phyloP scores from a whole-genome alignment of 2,797 vertebrate genomes.

The Thripadectes ignobilis region DNA sequence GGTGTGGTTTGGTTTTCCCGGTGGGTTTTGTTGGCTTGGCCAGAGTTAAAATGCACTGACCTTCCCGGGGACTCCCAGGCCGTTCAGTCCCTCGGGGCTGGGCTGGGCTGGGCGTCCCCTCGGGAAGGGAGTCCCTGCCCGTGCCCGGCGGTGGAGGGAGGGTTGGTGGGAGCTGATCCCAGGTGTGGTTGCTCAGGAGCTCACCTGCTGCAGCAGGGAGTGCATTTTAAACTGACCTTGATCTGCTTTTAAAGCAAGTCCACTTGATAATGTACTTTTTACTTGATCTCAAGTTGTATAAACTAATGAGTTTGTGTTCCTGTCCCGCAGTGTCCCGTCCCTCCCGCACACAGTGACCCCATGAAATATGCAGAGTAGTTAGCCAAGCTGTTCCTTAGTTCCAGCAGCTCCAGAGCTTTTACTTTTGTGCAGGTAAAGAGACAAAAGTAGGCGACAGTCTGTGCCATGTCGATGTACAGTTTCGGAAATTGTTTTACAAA shows the following conservation, averaged over 20 bases:
- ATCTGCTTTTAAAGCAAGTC: slow-evolving; percentile 76
- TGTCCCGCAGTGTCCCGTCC: slow-evolving; percentile 71
- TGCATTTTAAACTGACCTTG: slow-evolving; percentile 78
- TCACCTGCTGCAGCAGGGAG: neutral
- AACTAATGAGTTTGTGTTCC: slow-evolving; percentile 74
- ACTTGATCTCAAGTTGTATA: slow-evolving; percentile 79
- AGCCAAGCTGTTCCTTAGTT: slow-evolving; percentile 73
- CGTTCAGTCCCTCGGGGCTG: rapidly evolving
- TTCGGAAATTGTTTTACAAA: slow-evolving; percentile 90
- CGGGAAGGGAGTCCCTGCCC: neutral
- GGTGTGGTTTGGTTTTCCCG: neutral
- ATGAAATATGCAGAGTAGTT: slow-evolving; percentile 76
- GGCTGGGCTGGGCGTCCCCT: neutral
- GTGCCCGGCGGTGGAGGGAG: neutral
- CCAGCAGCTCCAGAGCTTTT: slow-evolving; percentile 70
- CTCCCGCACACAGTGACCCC: slow-evolving; percentile 74
- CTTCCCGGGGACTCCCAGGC: slow-evolving; percentile 57
- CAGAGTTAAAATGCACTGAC: slow-evolving; percentile 71
- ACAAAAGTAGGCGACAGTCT: slow-evolving; percentile 80
- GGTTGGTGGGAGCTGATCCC: neutral
- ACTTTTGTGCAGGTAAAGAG: slow-evolving; percentile 77
- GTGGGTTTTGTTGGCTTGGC: slow-evolving; percentile 69
- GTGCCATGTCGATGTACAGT: slow-evolving; percentile 88
- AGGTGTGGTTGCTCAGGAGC: neutral
- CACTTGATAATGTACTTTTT: slow-evolving; percentile 78